Evolutionary conservation across 2,113 vertebrate genomes (phyloP), one percentile per base, ranked within the genome.

Genomic region (Taxidea taxus): DNA sequence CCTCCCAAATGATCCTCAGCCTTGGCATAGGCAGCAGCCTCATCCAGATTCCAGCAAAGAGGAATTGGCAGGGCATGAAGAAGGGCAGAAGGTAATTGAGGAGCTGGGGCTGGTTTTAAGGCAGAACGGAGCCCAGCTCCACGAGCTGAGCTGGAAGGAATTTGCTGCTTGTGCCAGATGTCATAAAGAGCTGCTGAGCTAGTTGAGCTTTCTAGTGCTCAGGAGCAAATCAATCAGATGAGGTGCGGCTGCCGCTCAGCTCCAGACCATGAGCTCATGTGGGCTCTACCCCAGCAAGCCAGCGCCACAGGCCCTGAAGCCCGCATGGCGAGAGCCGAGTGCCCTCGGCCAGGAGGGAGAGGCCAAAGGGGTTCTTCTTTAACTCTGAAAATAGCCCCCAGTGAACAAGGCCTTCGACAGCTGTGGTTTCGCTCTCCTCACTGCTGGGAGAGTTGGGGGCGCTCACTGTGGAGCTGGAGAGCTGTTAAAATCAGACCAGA

Each of bases 151-250:
- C 98, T 89, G 78, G 96, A 97, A 95, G 95, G 96, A 90, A 82
- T 87, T 85, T 80, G 1, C 14, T 15, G 56, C 56, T 0, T 70
- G 86, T 60, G 96, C 97, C 98, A 96, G 96, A 85, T 97, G 97
- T 94, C 93, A 4, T 96, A 60, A 97, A 98, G 98, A 85, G 93
- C 92, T 84, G 87, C 88, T 96, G 97, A 96, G 97, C 56, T 93
- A 12, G 92, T 62, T 0, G 89, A 97, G 93, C 91, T 97, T 94
- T 93, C 95, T 82, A 68, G 39, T 51, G 90, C 96, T 97, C 95
- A 42, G 86, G 85, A 98, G 97, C 94, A 91, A 97, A 98, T 97
- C 97, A 94, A 77, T 97, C 97, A 95, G 94, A 93, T 78, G 89
- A 92, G 85, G 92, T 87, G 95, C 54, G 81, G 62, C 87, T 54